phyloP scores from a whole-genome alignment of 2,888 invertebrate genomes.

The Nycteola revayana region DNA sequence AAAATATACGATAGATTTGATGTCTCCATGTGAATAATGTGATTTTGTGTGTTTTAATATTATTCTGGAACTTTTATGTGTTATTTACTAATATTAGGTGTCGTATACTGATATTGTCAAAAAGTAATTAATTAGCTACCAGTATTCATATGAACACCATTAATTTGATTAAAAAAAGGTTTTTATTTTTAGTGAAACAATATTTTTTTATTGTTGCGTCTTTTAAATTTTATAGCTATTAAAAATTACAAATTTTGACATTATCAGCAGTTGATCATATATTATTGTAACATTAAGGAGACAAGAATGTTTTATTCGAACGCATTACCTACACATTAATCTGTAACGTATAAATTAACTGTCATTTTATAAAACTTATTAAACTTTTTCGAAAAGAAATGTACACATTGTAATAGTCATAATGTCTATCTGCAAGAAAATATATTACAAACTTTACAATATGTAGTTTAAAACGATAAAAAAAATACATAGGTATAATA shows the following conservation, averaged over 20 bases:
- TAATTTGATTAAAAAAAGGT: too few species aligned
- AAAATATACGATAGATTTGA: conserved; percentile 28
- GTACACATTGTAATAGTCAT: conserved; percentile 13
- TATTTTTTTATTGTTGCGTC: too few species aligned
- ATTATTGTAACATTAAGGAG: conserved; percentile 14
- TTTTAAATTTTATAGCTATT: too few species aligned
- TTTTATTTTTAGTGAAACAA: too few species aligned
- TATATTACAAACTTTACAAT: too few species aligned
- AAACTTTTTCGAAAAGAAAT: conserved; percentile 20
- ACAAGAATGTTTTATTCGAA: conserved; percentile 14
- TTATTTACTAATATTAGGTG: conserved; percentile 22
- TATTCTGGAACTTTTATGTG: conserved; percentile 29
- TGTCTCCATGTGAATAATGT: conserved; percentile 29
- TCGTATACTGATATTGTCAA: conserved; percentile 19
- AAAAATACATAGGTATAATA: too few species aligned
- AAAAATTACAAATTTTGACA: conserved; percentile 13
- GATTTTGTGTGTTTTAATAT: conserved; percentile 29
- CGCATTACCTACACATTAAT: conserved; percentile 18
- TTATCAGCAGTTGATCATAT: conserved; percentile 15
- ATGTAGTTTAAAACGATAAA: too few species aligned
- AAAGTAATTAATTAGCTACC: not conserved
- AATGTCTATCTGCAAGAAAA: conserved; percentile 18
- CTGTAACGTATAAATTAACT: conserved; percentile 12
- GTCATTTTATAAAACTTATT: conserved; percentile 21
- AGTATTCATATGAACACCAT: too few species aligned